Percentiles rank a stretch among this genome's conserved stretches.
phyloP scores from a whole-genome alignment of 2,888 invertebrate species.

The Acronicta leporina region DNA sequence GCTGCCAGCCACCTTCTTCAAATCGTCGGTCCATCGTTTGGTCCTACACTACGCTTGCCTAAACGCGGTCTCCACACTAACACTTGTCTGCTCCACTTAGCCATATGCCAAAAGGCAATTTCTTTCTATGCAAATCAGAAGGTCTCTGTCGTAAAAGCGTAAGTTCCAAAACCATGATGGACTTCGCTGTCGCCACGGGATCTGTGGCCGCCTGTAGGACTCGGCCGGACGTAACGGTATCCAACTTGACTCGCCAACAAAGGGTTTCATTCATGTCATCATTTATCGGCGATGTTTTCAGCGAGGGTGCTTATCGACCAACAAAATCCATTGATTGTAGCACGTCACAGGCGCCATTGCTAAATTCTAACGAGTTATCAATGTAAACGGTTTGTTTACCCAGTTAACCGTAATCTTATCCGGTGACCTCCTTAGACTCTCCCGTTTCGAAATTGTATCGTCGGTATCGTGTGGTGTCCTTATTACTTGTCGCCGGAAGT shows the following conservation, averaged over 20 bases:
- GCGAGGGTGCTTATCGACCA: conserved; percentile 72
- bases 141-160: too few species aligned
- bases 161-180: too few species aligned
- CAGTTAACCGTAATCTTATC: conserved; percentile 88
- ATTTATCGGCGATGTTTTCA: conserved; percentile 43
- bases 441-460: conserved; percentile 88
- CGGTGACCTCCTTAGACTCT: conserved; percentile 88
- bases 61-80: too few species aligned
- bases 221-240: conserved; percentile 47
- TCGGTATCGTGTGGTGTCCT: conserved; percentile 83
- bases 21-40: too few species aligned
- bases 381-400: conserved; percentile 88
- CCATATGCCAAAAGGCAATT: too few species aligned
- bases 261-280: conserved; percentile 52
- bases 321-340: conserved; percentile 69
- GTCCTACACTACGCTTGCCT: too few species aligned
- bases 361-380: conserved; percentile 86
- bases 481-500: conserved; percentile 84
- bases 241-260: conserved; percentile 46
- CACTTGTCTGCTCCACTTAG: too few species aligned
- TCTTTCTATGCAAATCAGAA: too few species aligned
- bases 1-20: too few species aligned
- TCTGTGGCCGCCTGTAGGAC: conserved; percentile 2
- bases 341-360: conserved; percentile 84
- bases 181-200: neutral